A percentile compares a stretch with the other conserved stretches of the same genome.
Conservation (phyloP, 2,888 invertebrate genomes). For the Pyrrhosoma nymphula region DNA sequence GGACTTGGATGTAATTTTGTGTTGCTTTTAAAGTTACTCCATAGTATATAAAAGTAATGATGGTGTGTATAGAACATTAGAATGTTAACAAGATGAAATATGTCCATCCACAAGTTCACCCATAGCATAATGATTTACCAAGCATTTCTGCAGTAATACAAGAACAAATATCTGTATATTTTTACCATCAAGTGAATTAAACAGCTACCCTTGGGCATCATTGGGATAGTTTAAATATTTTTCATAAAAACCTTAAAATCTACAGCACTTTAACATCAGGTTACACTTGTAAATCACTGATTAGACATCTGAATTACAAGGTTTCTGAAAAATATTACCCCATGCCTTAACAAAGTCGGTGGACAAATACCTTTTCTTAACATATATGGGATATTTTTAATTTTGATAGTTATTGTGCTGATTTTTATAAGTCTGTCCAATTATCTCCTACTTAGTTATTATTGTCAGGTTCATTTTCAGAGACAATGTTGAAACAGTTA, state of each 20-base stretch:
- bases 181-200: conserved; percentile 33
- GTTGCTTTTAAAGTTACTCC: neutral
- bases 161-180: conserved; percentile 8
- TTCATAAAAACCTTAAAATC: conserved; percentile 11
- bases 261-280: conserved; percentile 22
- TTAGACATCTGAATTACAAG: neutral
- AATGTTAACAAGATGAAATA: conserved; percentile 32
- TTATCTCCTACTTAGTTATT: conserved; percentile 62
- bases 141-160: neutral
- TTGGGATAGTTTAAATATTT: neutral
- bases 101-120: neutral
- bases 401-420: conserved; percentile 17
- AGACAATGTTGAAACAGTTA: conserved; percentile 60
- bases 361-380: neutral
- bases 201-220: neutral
- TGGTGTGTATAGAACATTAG: neutral
- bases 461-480: conserved; percentile 66
- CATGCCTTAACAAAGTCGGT: conserved; percentile 15
- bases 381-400: neutral
- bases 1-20: conserved; percentile 33
- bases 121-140: conserved; percentile 26
- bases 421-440: conserved; percentile 36
- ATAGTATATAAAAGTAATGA: conserved; percentile 31
- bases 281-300: neutral
- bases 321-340: conserved; percentile 18